phyloP scores from a whole-genome alignment of 2,797 vertebrate species.

The Champsocephalus esox region DNA sequence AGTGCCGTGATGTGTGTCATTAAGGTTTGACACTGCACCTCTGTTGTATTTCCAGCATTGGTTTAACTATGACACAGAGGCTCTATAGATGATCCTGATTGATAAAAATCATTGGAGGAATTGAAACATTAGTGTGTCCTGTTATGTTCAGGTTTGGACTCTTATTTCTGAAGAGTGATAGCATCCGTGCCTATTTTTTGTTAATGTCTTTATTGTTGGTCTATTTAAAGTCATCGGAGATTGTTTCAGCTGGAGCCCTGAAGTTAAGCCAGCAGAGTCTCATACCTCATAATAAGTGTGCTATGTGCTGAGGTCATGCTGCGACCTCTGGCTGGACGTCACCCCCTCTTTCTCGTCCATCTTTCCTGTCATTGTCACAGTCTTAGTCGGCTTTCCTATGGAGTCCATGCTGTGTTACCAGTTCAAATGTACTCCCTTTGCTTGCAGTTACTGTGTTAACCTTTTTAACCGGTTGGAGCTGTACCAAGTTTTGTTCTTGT shows the following conservation, averaged over 20 bases:
- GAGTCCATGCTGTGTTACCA: slow-evolving; percentile 22
- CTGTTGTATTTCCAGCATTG: slow-evolving; percentile 12
- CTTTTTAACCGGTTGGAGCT: slow-evolving; percentile 39
- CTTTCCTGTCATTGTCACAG: slow-evolving; percentile 76
- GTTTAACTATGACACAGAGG: background rate
- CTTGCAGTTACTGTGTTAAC: slow-evolving; percentile 16
- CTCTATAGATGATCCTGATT: background rate
- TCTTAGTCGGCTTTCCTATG: slow-evolving; percentile 48
- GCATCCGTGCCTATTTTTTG: slow-evolving; percentile 16
- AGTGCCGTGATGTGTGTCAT: slow-evolving; percentile 41
- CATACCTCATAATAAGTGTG: slow-evolving; percentile 44
- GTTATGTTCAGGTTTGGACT: background rate
- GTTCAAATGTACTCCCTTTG: slow-evolving; percentile 17
- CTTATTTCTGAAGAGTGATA: slow-evolving; percentile 1
- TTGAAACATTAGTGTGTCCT: background rate
- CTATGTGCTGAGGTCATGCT: slow-evolving; percentile 56
- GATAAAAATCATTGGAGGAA: background rate
- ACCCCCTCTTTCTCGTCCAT: slow-evolving; percentile 68
- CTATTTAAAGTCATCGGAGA: slow-evolving; percentile 60
- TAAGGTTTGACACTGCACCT: slow-evolving; percentile 3
- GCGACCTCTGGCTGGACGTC: slow-evolving; percentile 67
- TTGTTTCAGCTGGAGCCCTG: slow-evolving; percentile 62
- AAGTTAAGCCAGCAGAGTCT: slow-evolving; percentile 59
- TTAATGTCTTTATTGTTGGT: slow-evolving; percentile 46
- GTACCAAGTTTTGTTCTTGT: slow-evolving; percentile 43